Evolutionary conservation across 2,797 vertebrate genomes (phyloP), one percentile per base, ranked within the genome.

Genomic region (Loriculus beryllinus): DNA sequence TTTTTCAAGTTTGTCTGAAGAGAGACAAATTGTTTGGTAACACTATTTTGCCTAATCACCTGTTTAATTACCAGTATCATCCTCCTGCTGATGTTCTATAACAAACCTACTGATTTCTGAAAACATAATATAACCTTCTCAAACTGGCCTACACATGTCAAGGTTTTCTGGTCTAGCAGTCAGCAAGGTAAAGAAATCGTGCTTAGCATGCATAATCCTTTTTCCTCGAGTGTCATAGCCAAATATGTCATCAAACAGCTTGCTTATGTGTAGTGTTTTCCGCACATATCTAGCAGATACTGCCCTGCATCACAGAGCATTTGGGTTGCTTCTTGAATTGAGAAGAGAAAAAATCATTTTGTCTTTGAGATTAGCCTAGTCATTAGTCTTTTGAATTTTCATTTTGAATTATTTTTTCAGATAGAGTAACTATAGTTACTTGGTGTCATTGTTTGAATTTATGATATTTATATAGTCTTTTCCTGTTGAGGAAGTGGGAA

Each of bases 31-130:
- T 89, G 42, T 87, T 93, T 78, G n/a, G 35, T 86, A 88, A 83
- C 40, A 49, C 22, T 42, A n/a, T 82, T 96, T 91, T 94, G 52
- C 87, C 86, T 96, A 93, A 95, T 95, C 48, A 71, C 62, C 69
- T 86, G 29, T 78, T 92, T 81, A 92, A 93, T 96, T 91, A 75
- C 45, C 39, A 54, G 11, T 42, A 72, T 75, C 59, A 12, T 85
- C 62, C 57, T 90, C 72, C 87, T 83, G 82, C 57, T 95, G 89
- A 52, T 90, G 48, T 83, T 88, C 52, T 90, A 25, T 65, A 81
- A 94, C 57, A 94, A 88, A 75, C 42, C 3, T 89, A 69, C 81
- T 92, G 79, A 90, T 92, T 96, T 86, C 85, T 91, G 80, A 94
- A 95, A 92, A 80, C 31, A 80, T 28, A 70, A 33, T 63, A 51